phyloP scores from a whole-genome alignment of 2,113 vertebrate genomes.

The Anhinga anhinga region DNA sequence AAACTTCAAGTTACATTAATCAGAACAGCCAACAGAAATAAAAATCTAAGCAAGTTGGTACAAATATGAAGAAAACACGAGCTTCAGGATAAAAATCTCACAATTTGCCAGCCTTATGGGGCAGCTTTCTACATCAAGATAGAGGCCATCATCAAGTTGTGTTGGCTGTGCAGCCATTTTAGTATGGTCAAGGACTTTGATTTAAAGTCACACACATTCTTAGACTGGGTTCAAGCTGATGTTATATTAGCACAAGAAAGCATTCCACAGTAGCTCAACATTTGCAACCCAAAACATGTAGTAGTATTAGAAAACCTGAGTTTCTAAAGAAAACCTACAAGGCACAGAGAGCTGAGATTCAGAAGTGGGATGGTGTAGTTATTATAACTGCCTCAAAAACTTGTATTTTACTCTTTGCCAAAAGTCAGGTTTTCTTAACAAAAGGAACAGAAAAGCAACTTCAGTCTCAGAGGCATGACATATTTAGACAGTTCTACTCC shows the following conservation, averaged over 20 bases:
- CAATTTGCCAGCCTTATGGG: background rate
- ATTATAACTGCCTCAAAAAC: background rate
- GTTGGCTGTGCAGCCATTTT: background rate
- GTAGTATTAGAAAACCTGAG: background rate
- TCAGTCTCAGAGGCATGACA: background rate
- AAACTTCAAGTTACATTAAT: background rate
- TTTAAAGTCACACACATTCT: background rate
- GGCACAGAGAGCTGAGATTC: background rate
- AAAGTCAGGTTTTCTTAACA: background rate
- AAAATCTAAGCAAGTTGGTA: background rate
- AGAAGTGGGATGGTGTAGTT: background rate
- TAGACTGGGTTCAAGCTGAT: background rate
- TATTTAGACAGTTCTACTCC: background rate
- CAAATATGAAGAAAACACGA: background rate
- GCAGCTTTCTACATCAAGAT: background rate
- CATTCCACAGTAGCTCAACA: background rate
- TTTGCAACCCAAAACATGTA: background rate
- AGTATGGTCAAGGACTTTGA: background rate
- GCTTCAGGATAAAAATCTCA: background rate
- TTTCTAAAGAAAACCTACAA: background rate
- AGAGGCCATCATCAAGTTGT: background rate
- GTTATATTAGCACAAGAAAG: background rate
- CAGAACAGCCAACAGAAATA: background rate
- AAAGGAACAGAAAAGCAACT: background rate
- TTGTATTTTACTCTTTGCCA: background rate